These are phyloP conservation scores for Lithobates pipiens DNA, from an alignment of 2,797 vertebrate genomes.

Conservation along the genomic window DNA sequence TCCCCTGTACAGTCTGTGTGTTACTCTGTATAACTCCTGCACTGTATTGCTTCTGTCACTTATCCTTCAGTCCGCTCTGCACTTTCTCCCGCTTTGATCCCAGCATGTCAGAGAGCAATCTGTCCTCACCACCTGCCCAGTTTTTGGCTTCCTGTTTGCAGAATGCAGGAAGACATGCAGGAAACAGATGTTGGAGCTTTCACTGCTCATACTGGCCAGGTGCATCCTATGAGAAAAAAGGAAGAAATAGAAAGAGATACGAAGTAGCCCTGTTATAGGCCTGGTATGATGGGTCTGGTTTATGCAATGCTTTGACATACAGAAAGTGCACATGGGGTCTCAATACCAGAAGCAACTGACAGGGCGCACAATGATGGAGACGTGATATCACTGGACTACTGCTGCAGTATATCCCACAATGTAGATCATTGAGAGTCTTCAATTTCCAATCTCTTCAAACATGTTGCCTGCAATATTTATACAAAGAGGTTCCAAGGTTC, in stretches of 20 bases:
- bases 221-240: constrained; percentile 52
- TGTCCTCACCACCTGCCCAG: constrained; percentile 53
- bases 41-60: not conserved
- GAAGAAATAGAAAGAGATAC: constrained; percentile 6
- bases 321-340: not conserved
- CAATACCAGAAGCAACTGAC: too few species aligned
- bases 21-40: too few species aligned
- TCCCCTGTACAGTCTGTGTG: too few species aligned
- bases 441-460: too few species aligned
- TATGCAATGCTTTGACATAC: not conserved
- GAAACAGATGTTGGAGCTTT: constrained; percentile 61
- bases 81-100: not conserved
- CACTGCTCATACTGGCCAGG: constrained; percentile 53
- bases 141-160: constrained; percentile 50
- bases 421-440: too few species aligned
- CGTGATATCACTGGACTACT: too few species aligned
- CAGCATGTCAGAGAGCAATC: constrained; percentile 2
- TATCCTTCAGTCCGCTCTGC: not conserved
- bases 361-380: too few species aligned
- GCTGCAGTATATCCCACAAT: too few species aligned
- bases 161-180: constrained; percentile 42
- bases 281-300: not conserved
- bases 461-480: too few species aligned
- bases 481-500: too few species aligned
- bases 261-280: not conserved